Percentiles rank a stretch among this genome's conserved stretches.
phyloP scores from a whole-genome alignment of 2,113 vertebrate genomes.

The human (Homo sapiens) region GRCh38 chr6:90073001-90073500 shows the following conservation, averaged over 20 bases:
- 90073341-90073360: constrained; percentile 90
- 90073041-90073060: constrained; percentile 75
- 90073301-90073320: constrained; percentile 82
- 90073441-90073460: constrained; percentile 82
- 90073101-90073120: constrained; percentile 77
- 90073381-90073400: constrained; percentile 88
- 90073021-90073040: constrained; percentile 82
- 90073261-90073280: constrained; percentile 48
- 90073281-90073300: constrained; percentile 75
- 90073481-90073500: constrained; percentile 60
- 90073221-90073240: constrained; percentile 74
- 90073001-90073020: constrained; percentile 75
- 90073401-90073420: constrained; percentile 87
- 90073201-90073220: constrained; percentile 78
- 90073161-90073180: constrained; percentile 75
- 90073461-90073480: constrained; percentile 80
- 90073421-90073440: constrained; percentile 86
- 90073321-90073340: constrained; percentile 87
- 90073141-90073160: constrained; percentile 68
- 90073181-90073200: constrained; percentile 75
- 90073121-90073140: constrained; percentile 75
- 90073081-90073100: constrained; percentile 66
- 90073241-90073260: constrained; percentile 78
- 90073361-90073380: constrained; percentile 86
- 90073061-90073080: constrained; percentile 77